Percentiles rank a stretch among this genome's conserved stretches.
These are phyloP conservation scores for Elysia chlorotica DNA, from an alignment of 1,140 invertebrate genomes.

Conservation along the genomic window DNA sequence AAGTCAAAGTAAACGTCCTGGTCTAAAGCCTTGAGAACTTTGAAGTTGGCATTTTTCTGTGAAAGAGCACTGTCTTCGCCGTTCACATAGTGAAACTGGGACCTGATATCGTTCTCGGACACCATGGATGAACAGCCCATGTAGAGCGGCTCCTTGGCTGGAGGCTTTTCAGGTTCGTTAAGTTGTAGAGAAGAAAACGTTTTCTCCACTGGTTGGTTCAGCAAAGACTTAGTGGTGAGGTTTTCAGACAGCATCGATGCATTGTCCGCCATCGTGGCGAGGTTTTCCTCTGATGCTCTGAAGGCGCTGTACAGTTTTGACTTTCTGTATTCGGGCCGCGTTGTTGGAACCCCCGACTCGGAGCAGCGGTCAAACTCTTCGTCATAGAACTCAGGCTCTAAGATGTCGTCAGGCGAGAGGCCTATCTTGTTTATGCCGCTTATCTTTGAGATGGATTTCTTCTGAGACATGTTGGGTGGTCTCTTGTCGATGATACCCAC, in stretches of 20 bases:
- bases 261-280: background rate
- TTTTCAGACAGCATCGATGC: background rate
- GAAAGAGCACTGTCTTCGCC: background rate
- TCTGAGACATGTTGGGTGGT: background rate
- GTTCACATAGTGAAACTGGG: slow-evolving; percentile 26
- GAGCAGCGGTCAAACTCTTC: background rate
- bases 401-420: background rate
- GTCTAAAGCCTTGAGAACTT: slow-evolving; percentile 27
- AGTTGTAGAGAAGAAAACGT: too few relatives aligned
- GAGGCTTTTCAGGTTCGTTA: background rate
- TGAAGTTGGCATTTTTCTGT: slow-evolving; percentile 19
- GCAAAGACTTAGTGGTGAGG: background rate
- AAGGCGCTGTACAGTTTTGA: slow-evolving; percentile 2
- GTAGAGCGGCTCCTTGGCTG: slow-evolving; percentile 19
- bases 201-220: background rate
- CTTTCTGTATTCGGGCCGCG: background rate
- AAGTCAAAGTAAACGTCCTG: slow-evolving; percentile 31
- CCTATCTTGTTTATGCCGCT: background rate
- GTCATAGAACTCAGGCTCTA: background rate
- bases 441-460: background rate
- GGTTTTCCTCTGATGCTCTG: background rate
- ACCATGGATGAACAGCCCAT: slow-evolving; percentile 26
- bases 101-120: slow-evolving; percentile 17
- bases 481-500: background rate
- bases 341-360: background rate